Evolutionary conservation across 1,140 invertebrate genomes (phyloP), one percentile per base, ranked within the genome.

Genomic region (Aphidius ervi): DNA sequence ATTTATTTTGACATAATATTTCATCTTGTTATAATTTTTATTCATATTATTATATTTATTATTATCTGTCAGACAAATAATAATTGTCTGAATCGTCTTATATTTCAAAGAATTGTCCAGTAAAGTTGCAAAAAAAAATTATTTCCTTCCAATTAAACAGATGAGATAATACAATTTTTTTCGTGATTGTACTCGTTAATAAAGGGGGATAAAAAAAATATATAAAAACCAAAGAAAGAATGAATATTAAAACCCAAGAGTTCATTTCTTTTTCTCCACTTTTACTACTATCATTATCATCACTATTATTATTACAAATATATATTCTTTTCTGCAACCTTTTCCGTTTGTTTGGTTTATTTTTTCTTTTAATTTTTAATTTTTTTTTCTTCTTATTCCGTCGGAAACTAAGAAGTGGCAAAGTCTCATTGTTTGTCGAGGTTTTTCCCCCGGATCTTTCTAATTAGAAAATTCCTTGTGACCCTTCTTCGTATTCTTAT

Each of bases 381-480:
- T 16, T 57, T 56, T 63, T 53, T 70, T 53, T 59, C 59, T 62
- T 43, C 46, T 58, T 65, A 61, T 62, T 59, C 58, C 58, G 56
- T 41, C 43, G 55, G 23, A 46, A 56, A 55, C 49, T 56, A 62
- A 46, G 48, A 62, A 58, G 59, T 61, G 53, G 50, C 58, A 59
- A 59, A 61, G 57, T 60, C 42, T 63, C 50, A 54, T 63, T 59
- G 57, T 64, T 62, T 67, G 47, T 56, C 47, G 59, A 67, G 67
- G 64, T 58, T 65, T 31, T 31, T 62, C 59, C 62, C 63, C 61
- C 63, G 67, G 70, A 74, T 74, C 68, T 64, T 75, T 63, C 72
- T 77, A 76, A 77, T 78, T 78, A 74, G 72, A 70, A 76, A 77
- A 76, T 75, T 74, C 73, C 61, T 54, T 60, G 52, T 60, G 63